Evolutionary conservation across 2,888 invertebrate species (phyloP).

Genomic region (Ligdia adustata): DNA sequence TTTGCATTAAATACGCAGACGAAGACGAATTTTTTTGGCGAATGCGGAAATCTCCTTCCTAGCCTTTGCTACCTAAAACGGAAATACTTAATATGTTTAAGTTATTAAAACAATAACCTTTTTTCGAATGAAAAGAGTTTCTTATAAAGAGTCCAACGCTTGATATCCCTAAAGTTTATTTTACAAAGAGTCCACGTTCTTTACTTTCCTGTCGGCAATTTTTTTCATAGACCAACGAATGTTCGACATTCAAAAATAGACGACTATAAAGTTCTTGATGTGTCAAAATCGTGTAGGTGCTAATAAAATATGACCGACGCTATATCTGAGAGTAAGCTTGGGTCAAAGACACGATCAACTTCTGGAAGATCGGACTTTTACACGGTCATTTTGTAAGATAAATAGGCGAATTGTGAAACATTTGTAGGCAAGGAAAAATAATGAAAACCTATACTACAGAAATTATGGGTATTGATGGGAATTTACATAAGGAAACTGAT

Average conservation of each 20-base stretch:
- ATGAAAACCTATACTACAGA: too few species aligned
- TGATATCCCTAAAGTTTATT: too few species aligned
- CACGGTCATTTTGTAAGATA: background rate
- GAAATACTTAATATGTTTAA: too few species aligned
- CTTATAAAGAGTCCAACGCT: too few species aligned
- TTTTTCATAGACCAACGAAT: constrained; percentile 5
- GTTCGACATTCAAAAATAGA: constrained; percentile 27
- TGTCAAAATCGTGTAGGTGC: constrained; percentile 34
- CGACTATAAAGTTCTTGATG: constrained; percentile 36
- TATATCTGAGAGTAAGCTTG: constrained; percentile 16
- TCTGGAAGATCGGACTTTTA: constrained; percentile 1
- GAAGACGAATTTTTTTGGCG: too few species aligned
- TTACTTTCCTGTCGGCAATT: too few species aligned
- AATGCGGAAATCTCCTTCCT: too few species aligned
- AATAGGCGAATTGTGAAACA: background rate
- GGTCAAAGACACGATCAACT: constrained; percentile 22
- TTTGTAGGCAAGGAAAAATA: background rate
- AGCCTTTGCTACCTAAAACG: too few species aligned
- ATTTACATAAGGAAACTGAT: background rate
- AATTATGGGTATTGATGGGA: background rate
- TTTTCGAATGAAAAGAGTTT: too few species aligned
- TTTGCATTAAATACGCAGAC: too few species aligned
- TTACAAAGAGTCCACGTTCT: too few species aligned
- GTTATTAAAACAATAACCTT: too few species aligned
- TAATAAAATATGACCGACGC: constrained; percentile 19